phyloP scores from a whole-genome alignment of 2,797 vertebrate species.

The Alca torda region DNA sequence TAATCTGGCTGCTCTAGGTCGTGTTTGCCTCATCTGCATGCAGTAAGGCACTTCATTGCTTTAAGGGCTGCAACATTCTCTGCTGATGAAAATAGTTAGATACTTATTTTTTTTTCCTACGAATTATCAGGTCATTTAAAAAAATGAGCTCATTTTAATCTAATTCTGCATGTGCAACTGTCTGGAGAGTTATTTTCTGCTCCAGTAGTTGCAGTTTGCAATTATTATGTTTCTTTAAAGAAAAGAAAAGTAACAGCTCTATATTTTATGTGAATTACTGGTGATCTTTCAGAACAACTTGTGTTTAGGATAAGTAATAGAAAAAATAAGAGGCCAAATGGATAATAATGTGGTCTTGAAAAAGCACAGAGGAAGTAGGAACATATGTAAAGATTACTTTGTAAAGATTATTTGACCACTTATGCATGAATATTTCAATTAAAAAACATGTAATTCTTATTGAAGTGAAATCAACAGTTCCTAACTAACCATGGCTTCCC shows the following conservation, averaged over 20 bases:
- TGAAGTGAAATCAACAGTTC: background rate
- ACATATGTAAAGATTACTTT: background rate
- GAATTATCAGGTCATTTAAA: conserved; percentile 76
- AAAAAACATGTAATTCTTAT: background rate
- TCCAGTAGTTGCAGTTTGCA: conserved; percentile 70
- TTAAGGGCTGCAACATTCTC: conserved; percentile 19
- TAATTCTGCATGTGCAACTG: conserved; percentile 74
- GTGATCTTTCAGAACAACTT: conserved; percentile 51
- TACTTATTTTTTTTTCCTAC: conserved; percentile 22
- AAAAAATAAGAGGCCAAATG: conserved; percentile 2
- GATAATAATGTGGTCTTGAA: background rate
- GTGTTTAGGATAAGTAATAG: conserved; percentile 52
- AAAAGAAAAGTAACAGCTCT: conserved; percentile 67
- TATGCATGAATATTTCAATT: background rate
- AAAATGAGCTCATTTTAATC: conserved; percentile 76
- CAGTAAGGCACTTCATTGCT: background rate
- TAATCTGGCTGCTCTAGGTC: background rate
- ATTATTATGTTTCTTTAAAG: conserved; percentile 73
- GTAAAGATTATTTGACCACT: background rate
- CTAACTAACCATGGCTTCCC: background rate
- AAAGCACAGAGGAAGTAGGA: background rate
- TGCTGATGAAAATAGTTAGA: conserved; percentile 62
- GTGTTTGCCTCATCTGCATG: background rate
- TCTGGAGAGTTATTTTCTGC: conserved; percentile 78
- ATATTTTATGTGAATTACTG: conserved; percentile 67